phyloP scores from a whole-genome alignment of 2,888 invertebrate genomes.

The Oscheius sp. region DNA sequence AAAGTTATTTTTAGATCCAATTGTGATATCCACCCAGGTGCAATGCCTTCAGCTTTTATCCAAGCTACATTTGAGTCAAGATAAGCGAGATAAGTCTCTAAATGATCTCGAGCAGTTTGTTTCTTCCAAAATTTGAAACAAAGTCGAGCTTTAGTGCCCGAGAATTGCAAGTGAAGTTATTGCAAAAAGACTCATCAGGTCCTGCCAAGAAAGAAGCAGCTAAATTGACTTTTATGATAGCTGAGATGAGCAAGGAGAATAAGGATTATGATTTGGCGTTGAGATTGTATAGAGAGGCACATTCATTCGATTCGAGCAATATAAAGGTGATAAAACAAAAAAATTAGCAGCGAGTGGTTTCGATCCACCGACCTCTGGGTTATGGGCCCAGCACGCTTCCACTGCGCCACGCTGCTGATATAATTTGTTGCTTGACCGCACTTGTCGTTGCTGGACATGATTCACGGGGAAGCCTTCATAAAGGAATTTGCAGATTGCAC shows the following conservation, averaged over 20 bases:
- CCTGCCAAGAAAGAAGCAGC: conserved; percentile 73
- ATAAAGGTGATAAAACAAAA: conserved; percentile 74
- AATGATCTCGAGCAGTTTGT: conserved; percentile 74
- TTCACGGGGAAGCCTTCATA: background rate
- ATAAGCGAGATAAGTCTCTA: conserved; percentile 76
- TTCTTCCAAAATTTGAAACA: background rate
- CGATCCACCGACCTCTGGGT: background rate
- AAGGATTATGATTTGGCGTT: conserved; percentile 82
- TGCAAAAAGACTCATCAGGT: conserved; percentile 26
- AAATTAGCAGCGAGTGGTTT: background rate
- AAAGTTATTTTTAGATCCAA: conserved; percentile 45
- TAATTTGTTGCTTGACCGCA: too few relatives aligned
- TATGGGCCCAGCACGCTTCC: background rate
- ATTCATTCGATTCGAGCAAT: conserved; percentile 82
- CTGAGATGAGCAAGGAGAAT: conserved; percentile 78
- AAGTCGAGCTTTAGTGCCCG: conserved; percentile 46
- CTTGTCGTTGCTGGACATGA: too few relatives aligned
- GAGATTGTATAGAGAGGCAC: conserved; percentile 85
- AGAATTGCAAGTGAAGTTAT: conserved; percentile 48
- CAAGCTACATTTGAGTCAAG: conserved; percentile 74
- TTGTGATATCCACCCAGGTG: conserved; percentile 74
- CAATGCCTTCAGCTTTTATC: conserved; percentile 81
- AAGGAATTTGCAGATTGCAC: conserved; percentile 65
- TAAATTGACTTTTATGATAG: conserved; percentile 79
- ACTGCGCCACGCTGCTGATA: too few relatives aligned